Percentiles rank a stretch among this genome's conserved stretches.
These are phyloP conservation scores for Drosophila pallidifrons DNA, from an alignment of 1,140 invertebrate genomes.

Conservation along the genomic window DNA sequence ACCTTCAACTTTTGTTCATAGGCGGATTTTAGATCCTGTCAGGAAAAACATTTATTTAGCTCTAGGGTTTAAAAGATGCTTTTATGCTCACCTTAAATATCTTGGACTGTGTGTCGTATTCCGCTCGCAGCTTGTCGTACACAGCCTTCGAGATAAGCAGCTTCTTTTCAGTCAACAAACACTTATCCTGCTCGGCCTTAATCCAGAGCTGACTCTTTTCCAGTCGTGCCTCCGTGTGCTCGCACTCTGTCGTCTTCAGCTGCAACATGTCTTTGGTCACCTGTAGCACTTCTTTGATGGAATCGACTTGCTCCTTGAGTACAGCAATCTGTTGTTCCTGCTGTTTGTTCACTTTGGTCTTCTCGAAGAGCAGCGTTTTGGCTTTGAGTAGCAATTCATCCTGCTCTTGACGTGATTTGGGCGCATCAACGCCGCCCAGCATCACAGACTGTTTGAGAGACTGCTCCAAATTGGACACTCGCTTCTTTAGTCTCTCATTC, in stretches of 20 bases:
- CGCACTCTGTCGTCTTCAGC: slow-evolving; percentile 91
- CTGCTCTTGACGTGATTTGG: slow-evolving; percentile 84
- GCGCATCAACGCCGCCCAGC: slow-evolving; percentile 75
- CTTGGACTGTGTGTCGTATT: slow-evolving; percentile 90
- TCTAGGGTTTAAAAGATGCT: too few species aligned
- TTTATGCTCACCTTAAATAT: slow-evolving; percentile 87
- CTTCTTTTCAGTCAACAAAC: slow-evolving; percentile 88
- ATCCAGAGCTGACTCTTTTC: slow-evolving; percentile 89
- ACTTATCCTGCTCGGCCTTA: slow-evolving; percentile 89
- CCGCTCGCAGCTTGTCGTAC: slow-evolving; percentile 90
- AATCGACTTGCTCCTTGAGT: slow-evolving; percentile 89
- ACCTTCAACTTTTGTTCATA: slow-evolving; percentile 81
- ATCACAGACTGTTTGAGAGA: slow-evolving; percentile 78
- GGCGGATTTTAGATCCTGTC: slow-evolving; percentile 73
- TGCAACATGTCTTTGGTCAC: slow-evolving; percentile 92
- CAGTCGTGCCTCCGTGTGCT: slow-evolving; percentile 90
- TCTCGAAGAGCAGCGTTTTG: slow-evolving; percentile 88
- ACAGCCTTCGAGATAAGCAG: slow-evolving; percentile 89
- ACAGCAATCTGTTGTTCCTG: slow-evolving; percentile 91
- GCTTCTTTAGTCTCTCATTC: slow-evolving; percentile 73
- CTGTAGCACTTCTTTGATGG: slow-evolving; percentile 90
- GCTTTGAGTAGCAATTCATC: slow-evolving; percentile 87
- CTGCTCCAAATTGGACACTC: slow-evolving; percentile 74
- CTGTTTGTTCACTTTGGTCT: slow-evolving; percentile 89
- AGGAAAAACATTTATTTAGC: neutral